phyloP scores from a whole-genome alignment of 2,888 invertebrate species.

The Malacosoma neustria region DNA sequence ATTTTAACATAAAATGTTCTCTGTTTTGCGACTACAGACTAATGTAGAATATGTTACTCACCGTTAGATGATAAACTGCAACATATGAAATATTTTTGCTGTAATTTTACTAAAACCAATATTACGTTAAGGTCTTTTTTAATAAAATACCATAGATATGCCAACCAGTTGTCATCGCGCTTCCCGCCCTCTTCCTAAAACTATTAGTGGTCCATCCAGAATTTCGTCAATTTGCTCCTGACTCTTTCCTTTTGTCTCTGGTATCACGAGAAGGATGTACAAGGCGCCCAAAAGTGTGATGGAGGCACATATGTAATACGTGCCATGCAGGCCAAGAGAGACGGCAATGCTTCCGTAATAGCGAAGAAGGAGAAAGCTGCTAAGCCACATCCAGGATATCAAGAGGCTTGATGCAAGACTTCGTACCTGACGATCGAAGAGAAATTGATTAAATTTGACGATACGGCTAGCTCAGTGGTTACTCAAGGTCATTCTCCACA shows the following conservation, averaged over 20 bases:
- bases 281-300: slow-evolving; percentile 50
- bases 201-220: slow-evolving; percentile 42
- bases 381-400: slow-evolving; percentile 65
- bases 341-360: slow-evolving; percentile 54
- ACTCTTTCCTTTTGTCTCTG: slow-evolving; percentile 54
- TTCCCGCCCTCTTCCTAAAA: slow-evolving; percentile 13
- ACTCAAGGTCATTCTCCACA: no score
- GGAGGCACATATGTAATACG: slow-evolving; percentile 55
- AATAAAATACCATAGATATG: slow-evolving; percentile 20
- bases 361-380: slow-evolving; percentile 55
- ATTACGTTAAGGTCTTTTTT: no score
- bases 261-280: slow-evolving; percentile 42
- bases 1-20: no score
- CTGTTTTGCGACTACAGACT: no score
- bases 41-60: no score
- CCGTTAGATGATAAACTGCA: no score
- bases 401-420: slow-evolving; percentile 59
- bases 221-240: slow-evolving; percentile 48
- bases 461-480: no score
- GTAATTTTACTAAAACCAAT: no score
- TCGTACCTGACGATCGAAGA: slow-evolving; percentile 37
- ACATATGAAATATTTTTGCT: no score
- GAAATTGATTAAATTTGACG: not conserved
- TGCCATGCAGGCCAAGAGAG: slow-evolving; percentile 50
- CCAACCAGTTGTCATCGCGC: slow-evolving; percentile 39